Evolutionary conservation across 2,888 invertebrate species (phyloP), one percentile per base, ranked within the genome.

Genomic region (Eulithis prunata): DNA sequence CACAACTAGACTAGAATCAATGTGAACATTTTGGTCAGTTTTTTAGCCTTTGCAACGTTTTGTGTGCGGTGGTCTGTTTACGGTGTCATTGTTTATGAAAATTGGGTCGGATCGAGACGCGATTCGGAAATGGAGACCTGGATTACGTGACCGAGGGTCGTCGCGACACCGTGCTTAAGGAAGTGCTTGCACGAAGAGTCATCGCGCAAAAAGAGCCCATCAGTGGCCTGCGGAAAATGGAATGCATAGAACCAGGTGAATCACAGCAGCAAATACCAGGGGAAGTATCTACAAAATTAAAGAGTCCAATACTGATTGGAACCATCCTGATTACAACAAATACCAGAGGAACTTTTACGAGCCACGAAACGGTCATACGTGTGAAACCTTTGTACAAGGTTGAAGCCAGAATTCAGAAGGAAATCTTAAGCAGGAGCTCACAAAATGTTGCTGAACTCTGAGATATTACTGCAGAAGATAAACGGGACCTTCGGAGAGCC

Each of bases 41-140:
- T 74, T 58, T 68, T 73, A 64, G 68, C 78, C 79, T 70, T 68
- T 75, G 76, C 81, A 76, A 79, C 71, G 78, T 84, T 86, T 85
- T 87, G 85, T 85, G 78, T 78, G 80, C 85, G 86, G 82, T 80
- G 66, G 74, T 81, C 78, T 76, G 80, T 81, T 74, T 73, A 78
- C 75, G 87, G 84, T 86, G 74, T 86, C 84, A 83, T 88, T 89
- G 88, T 85, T 89, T 86, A 78, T 52, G 74, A 64, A 71, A 74
- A 66, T 69, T 32, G 45, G 46, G 47, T 36, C 43, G 45, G 57
- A 55, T 14, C 10, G 14, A 43, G 32, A 6, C 7, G n/a, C 43
- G n/a, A 21, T 51, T 41, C 51, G 54, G 14, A 49, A 36, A 14
- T 28, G n/a, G 46, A 47, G 32, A 47, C 28, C 5, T 59, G 43